phyloP scores from a whole-genome alignment of 1,140 invertebrate species.

The Plodia interpunctella region DNA sequence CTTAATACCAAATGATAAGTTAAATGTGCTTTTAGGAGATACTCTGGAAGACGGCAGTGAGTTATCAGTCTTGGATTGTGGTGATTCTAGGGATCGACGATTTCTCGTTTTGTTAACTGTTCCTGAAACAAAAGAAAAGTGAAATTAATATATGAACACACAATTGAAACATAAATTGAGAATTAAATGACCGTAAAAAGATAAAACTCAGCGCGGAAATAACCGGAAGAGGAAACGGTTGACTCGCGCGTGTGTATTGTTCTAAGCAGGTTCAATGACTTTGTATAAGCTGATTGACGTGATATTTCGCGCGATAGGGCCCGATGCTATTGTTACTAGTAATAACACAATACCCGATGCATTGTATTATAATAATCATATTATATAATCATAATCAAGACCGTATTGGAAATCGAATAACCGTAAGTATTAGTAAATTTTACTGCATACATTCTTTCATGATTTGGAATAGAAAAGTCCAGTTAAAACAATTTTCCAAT shows the following conservation, averaged over 20 bases:
- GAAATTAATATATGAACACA: conserved; percentile 5
- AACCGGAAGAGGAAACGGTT: conserved; percentile 54
- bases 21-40: conserved; percentile 58
- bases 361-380: conserved; percentile 38
- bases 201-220: conserved; percentile 6
- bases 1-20: conserved; percentile 58
- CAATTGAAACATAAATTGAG: background rate
- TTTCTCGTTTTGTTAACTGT: conserved; percentile 48
- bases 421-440: too few species aligned
- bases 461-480: too few species aligned
- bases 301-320: conserved; percentile 44
- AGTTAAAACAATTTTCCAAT: too few species aligned
- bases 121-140: conserved; percentile 63
- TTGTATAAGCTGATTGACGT: conserved; percentile 38
- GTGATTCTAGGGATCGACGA: conserved; percentile 57
- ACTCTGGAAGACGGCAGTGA: conserved; percentile 66
- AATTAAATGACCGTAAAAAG: conserved; percentile 7
- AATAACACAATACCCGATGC: background rate
- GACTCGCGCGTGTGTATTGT: conserved; percentile 50
- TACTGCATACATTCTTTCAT: too few species aligned
- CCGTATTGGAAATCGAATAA: conserved; percentile 17
- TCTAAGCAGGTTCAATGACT: conserved; percentile 60
- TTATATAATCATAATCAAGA: too few species aligned
- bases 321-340: conserved; percentile 38
- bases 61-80: conserved; percentile 60